A percentile compares a stretch with the other conserved stretches of the same genome.
Conservation (phyloP, 2,888 invertebrate genomes). For the Lycia hirtaria region DNA sequence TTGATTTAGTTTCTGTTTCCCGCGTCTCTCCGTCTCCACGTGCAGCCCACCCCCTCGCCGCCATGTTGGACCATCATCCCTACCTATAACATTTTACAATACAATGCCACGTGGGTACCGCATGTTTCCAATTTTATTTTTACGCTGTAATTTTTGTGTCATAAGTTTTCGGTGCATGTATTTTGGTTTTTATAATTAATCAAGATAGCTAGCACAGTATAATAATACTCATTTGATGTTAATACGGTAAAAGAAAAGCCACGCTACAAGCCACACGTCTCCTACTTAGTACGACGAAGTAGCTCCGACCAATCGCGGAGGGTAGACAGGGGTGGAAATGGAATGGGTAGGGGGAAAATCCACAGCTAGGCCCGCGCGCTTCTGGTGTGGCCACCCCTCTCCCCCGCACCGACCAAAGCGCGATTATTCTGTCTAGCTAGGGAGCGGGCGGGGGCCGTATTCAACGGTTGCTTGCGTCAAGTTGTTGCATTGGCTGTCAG, state of each 20-base stretch:
- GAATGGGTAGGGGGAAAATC: constrained; percentile 28
- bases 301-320: constrained; percentile 43
- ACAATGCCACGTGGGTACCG: constrained; percentile 58
- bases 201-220: not conserved
- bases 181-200: not conserved
- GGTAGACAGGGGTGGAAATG: constrained; percentile 44
- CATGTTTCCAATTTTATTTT: constrained; percentile 27
- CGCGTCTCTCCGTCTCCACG: constrained; percentile 47
- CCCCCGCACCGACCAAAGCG: constrained; percentile 54
- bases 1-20: constrained; percentile 63
- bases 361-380: constrained; percentile 21
- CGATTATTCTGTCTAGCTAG: constrained; percentile 80
- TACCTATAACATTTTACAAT: constrained; percentile 52
- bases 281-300: constrained; percentile 34
- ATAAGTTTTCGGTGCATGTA: not conserved
- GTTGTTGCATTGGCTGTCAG: constrained; percentile 48
- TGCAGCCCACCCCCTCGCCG: constrained; percentile 37
- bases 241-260: constrained; percentile 9
- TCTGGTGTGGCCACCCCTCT: constrained; percentile 37
- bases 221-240: not conserved
- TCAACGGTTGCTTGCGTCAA: constrained; percentile 67
- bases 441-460: constrained; percentile 59
- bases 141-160: not conserved
- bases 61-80: constrained; percentile 42
- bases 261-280: constrained; percentile 27